A percentile compares a stretch with the other conserved stretches of the same genome.
These are phyloP conservation scores for Chelon labrosus DNA, from an alignment of 2,797 vertebrate species.

Conservation along the genomic window DNA sequence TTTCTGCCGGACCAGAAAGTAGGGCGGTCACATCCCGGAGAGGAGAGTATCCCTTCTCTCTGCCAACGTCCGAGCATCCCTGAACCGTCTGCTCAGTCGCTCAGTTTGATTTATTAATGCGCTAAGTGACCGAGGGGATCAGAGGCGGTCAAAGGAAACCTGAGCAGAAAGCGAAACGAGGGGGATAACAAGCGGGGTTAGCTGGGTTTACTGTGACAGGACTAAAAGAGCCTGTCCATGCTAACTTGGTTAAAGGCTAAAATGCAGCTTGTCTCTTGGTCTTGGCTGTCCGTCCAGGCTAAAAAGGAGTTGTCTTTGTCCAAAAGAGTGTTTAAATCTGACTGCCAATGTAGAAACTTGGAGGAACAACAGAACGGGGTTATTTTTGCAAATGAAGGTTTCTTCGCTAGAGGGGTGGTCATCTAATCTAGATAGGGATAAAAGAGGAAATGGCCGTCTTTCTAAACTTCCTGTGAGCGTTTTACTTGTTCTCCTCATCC, in stretches of 20 bases:
- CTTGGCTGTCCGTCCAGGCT: neutral
- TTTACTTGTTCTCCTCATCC: neutral
- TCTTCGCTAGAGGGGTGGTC: too few species aligned
- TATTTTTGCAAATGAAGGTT: too few species aligned
- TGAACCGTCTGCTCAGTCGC: constrained; percentile 19
- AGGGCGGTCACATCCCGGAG: constrained; percentile 44
- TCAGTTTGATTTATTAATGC: constrained; percentile 37
- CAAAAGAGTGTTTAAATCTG: neutral
- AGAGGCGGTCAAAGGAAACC: constrained; percentile 6
- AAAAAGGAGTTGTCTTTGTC: neutral
- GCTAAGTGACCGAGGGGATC: constrained; percentile 3
- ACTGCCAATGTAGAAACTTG: too few species aligned
- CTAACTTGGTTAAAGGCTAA: neutral
- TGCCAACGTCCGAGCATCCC: constrained; percentile 22
- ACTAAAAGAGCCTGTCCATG: neutral
- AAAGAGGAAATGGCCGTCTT: neutral
- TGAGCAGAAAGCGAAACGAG: neutral
- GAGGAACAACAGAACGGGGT: too few species aligned
- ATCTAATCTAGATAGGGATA: too few species aligned
- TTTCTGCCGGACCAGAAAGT: constrained; percentile 40
- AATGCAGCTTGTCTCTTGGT: neutral
- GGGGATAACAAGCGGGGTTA: neutral
- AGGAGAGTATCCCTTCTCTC: constrained; percentile 35
- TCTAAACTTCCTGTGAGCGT: neutral
- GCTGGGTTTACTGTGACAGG: neutral